These are phyloP conservation scores for Toxotes jaculatrix DNA, from an alignment of 2,113 vertebrate species.

Conservation along the genomic window DNA sequence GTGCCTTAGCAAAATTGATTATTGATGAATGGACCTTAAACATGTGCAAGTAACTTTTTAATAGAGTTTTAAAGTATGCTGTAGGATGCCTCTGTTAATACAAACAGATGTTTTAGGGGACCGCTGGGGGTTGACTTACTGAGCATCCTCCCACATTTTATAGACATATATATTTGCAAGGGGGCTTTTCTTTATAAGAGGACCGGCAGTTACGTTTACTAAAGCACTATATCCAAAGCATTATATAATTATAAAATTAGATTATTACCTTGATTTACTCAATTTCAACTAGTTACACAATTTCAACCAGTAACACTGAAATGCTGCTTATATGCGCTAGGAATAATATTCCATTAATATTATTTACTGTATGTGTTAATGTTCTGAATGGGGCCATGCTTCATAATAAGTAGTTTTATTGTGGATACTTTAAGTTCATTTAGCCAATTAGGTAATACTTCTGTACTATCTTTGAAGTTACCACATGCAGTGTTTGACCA, in stretches of 20 bases:
- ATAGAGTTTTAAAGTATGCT: neutral
- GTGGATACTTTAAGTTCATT: neutral
- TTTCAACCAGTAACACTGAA: neutral
- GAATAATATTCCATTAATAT: neutral
- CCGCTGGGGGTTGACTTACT: neutral
- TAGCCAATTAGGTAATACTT: neutral
- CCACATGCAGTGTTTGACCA: neutral
- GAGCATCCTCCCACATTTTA: neutral
- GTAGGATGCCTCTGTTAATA: neutral
- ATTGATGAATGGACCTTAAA: constrained; percentile 22
- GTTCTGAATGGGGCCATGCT: neutral
- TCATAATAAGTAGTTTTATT: neutral
- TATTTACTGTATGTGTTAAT: neutral
- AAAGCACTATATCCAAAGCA: neutral
- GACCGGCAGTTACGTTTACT: neutral
- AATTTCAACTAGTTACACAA: too few species aligned
- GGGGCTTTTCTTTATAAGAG: neutral
- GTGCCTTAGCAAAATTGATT: neutral
- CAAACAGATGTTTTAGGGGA: neutral
- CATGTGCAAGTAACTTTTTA: neutral
- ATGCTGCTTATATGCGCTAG: neutral
- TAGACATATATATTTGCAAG: neutral
- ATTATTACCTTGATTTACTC: neutral
- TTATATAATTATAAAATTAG: neutral
- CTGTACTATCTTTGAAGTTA: neutral